Evolutionary conservation across 2,888 invertebrate genomes (phyloP), one percentile per base, ranked within the genome.

Genomic region (Drosophila macrothrix): DNA sequence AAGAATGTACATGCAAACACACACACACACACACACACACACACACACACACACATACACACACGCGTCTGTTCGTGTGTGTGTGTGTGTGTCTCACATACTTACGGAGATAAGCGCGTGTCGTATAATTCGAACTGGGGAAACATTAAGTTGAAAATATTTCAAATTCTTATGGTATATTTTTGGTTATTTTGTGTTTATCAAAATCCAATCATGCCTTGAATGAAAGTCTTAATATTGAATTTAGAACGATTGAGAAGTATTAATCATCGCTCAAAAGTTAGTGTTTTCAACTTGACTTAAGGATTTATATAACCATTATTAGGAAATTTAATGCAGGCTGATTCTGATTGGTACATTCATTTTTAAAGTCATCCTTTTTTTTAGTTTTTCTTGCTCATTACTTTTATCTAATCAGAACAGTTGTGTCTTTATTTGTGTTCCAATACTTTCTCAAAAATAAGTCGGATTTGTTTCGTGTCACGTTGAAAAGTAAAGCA

Each of bases 71-170:
- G 39, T 31, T 31, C 6, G 14, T 54, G 5, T 53, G 31, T 53
- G 50, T 41, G 49, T 31, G 39, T 64, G 61, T 67, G 49, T 52
- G 56, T 70, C 65, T 54, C 61, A 37, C 22, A 46, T 46, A 16
- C 7, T 25, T 46, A 46, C 46, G n/a, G 19, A 37, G 54, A 55
- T 35, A 35, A 54, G 54, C 35, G 54, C 35, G 35, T 54, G 35
- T 14, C 35, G 9, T 19, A 19, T 25, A 39, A 50, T 19, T 50
- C 29, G 10, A 29, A 28, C 19, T 19, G 28, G 10, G 10, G 19
- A 28, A 46, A 25, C 4, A 46, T 46, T 16, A 25, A 25, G 16
- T 46, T 9, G 9, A 25, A 46, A 16, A 25, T 25, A 46, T 46
- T 25, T 25, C 25, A 25, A 46, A 16, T 16, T 25, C 9, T 4